Evolutionary conservation across 2,888 invertebrate species (phyloP).

Genomic region (Ramazzottius varieornatus): DNA sequence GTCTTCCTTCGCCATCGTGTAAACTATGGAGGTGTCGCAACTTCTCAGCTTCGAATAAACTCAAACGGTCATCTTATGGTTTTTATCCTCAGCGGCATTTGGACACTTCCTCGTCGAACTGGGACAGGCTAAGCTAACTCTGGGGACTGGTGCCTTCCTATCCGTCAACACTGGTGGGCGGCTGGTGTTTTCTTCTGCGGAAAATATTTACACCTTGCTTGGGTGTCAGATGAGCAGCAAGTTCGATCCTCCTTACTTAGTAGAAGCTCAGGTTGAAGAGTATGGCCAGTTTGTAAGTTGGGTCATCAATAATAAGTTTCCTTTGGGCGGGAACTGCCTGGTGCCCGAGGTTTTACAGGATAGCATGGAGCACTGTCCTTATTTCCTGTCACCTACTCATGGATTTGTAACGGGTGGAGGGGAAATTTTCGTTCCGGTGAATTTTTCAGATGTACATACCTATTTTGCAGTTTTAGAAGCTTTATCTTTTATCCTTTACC

Average conservation of each 20-base stretch:
- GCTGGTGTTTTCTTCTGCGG: neutral
- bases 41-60: no score
- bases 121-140: neutral
- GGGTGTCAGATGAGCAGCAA: neutral
- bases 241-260: neutral
- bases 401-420: neutral
- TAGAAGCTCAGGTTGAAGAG: neutral
- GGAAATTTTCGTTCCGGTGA: neutral
- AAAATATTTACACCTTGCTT: neutral
- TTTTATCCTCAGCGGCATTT: neutral
- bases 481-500: neutral
- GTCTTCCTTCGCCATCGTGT: no score
- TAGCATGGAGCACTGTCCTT: neutral
- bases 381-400: neutral
- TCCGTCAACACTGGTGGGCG: neutral
- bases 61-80: no score
- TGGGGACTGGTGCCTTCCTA: neutral
- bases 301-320: neutral
- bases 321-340: neutral
- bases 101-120: neutral
- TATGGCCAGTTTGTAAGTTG: neutral
- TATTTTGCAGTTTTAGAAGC: neutral
- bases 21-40: no score
- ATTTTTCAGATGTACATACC: no score
- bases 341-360: neutral